phyloP scores from a whole-genome alignment of 2,797 vertebrate genomes.

The Hoplostethus atlanticus region DNA sequence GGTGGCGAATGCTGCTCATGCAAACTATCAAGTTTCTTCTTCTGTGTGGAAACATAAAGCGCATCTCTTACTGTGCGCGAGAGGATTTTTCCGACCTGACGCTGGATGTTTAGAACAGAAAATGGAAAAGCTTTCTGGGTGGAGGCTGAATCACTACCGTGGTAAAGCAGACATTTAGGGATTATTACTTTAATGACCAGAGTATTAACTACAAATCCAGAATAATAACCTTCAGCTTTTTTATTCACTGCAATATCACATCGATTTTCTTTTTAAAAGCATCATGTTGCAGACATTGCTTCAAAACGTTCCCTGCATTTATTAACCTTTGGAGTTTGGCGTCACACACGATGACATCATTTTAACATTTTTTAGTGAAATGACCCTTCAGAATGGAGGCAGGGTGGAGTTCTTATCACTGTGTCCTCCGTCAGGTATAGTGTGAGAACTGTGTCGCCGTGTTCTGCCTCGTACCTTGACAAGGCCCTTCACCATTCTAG shows the following conservation, averaged over 20 bases:
- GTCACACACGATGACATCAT: conserved; percentile 4
- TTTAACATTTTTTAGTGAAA: conserved; percentile 20
- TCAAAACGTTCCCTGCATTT: background rate
- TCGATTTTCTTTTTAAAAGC: conserved; percentile 44
- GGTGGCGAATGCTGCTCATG: no score
- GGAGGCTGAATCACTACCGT: conserved; percentile 11
- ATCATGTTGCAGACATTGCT: conserved; percentile 10
- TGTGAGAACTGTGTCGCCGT: conserved; percentile 79
- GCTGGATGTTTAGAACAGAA: no score
- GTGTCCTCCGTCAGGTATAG: conserved; percentile 59
- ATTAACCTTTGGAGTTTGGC: conserved; percentile 27
- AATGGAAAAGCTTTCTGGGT: no score
- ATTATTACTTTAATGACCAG: no score
- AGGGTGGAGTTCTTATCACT: conserved; percentile 35
- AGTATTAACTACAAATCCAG: background rate
- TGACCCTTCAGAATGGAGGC: conserved; percentile 8
- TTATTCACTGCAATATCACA: background rate
- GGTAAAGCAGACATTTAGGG: conserved; percentile 16
- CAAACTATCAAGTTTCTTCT: no score
- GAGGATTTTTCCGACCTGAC: no score
- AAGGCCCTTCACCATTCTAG: conserved; percentile 69
- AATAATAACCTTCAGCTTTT: conserved; percentile 29
- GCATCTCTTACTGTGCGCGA: no score
- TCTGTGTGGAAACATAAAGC: no score
- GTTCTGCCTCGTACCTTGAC: conserved; percentile 63